These are phyloP conservation scores for Porphyrio hochstetteri DNA, from an alignment of 2,113 vertebrate genomes.

Conservation along the genomic window DNA sequence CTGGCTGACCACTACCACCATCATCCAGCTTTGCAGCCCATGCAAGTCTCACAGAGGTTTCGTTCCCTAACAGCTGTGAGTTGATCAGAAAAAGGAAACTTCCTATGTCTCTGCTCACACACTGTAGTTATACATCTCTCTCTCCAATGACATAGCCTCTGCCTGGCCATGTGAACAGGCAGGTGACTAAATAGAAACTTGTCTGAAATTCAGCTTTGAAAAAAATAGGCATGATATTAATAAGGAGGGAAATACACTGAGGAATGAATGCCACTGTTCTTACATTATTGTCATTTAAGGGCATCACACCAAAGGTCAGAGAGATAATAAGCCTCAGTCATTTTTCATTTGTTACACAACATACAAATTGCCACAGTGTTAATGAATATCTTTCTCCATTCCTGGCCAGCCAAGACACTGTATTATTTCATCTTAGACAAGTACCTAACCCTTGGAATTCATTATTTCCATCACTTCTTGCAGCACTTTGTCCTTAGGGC, in stretches of 20 bases:
- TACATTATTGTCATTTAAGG: constrained; percentile 52
- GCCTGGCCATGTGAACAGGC: not conserved
- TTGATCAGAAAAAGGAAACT: not conserved
- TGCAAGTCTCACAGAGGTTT: not conserved
- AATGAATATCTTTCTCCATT: constrained; percentile 24
- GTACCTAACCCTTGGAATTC: constrained; percentile 25
- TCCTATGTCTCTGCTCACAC: not conserved
- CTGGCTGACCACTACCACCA: not conserved
- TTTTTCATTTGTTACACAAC: constrained; percentile 60
- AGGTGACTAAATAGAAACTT: constrained; percentile 14
- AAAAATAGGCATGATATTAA: constrained; percentile 13
- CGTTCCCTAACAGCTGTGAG: not conserved
- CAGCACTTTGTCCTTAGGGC: constrained; percentile 25
- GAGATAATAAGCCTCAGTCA: constrained; percentile 48
- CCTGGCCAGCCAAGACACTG: not conserved
- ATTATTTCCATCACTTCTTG: constrained; percentile 45
- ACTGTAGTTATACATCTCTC: not conserved
- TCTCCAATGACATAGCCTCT: not conserved
- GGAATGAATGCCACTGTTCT: constrained; percentile 39
- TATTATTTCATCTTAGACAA: constrained; percentile 32
- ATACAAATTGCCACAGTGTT: constrained; percentile 21
- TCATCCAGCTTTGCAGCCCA: not conserved
- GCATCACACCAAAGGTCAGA: constrained; percentile 40
- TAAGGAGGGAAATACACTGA: constrained; percentile 19
- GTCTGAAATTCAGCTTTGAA: not conserved